Conservation (phyloP, 2,888 invertebrate species). For the Dynastes tityus region DNA sequence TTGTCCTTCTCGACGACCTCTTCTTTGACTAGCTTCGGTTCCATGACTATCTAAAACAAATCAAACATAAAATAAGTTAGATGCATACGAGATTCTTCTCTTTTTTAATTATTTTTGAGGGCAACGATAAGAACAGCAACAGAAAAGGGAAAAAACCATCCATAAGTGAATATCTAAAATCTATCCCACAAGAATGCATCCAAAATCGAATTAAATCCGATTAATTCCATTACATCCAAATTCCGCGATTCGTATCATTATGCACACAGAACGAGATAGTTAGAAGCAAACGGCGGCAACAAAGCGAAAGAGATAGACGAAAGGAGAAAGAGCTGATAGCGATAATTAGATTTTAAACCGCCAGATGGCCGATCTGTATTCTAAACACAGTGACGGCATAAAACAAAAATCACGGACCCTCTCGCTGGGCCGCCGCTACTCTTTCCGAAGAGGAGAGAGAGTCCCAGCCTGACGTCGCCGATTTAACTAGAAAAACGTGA, state of each 20-base stretch:
- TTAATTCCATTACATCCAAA: slow-evolving; percentile 43
- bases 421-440: neutral
- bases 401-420: slow-evolving; percentile 67
- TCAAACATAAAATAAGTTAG: neutral
- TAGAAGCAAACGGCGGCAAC: neutral
- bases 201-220: slow-evolving; percentile 35
- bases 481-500: slow-evolving; percentile 70
- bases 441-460: slow-evolving; percentile 12
- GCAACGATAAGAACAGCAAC: neutral
- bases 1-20: slow-evolving; percentile 74
- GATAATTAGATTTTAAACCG: slow-evolving; percentile 64
- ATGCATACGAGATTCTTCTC: neutral
- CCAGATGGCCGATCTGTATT: slow-evolving; percentile 65
- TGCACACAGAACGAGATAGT: neutral
- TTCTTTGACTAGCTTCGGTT: slow-evolving; percentile 77
- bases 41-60: slow-evolving; percentile 72
- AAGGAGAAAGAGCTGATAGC: slow-evolving; percentile 54
- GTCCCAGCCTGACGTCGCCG: slow-evolving; percentile 58
- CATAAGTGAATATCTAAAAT: no score
- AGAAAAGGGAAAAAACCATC: neutral
- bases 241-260: slow-evolving; percentile 44
- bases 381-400: slow-evolving; percentile 68
- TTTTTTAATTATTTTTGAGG: no score
- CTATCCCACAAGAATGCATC: no score
- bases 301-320: neutral